Evolutionary conservation across 2,888 invertebrate species (phyloP).

Genomic region (Eucera pruinosa): DNA sequence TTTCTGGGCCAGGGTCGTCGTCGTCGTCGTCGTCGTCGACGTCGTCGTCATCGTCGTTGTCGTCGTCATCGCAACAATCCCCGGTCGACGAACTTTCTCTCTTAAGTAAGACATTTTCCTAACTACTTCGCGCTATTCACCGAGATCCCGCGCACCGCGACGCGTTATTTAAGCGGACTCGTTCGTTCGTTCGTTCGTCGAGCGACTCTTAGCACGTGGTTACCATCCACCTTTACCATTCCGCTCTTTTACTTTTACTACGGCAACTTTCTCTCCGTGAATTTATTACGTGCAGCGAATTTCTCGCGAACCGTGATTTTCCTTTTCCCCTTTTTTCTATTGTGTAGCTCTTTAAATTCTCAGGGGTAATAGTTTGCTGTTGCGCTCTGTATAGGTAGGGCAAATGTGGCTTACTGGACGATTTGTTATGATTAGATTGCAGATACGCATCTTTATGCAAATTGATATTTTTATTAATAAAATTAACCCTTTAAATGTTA

Average conservation of each 20-base stretch:
- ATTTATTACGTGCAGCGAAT: constrained; percentile 42
- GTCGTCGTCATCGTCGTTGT: too few relatives aligned
- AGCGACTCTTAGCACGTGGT: constrained; percentile 50
- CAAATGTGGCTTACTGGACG: too few relatives aligned
- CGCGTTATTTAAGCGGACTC: constrained; percentile 63
- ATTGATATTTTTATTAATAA: too few relatives aligned
- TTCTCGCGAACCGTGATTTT: not conserved
- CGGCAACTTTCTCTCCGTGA: constrained; percentile 39
- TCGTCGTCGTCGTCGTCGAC: constrained; percentile 53
- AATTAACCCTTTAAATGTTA: too few relatives aligned
- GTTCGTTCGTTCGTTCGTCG: constrained; percentile 50
- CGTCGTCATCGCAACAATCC: constrained; percentile 78
- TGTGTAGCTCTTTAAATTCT: not conserved
- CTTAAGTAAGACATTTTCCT: constrained; percentile 75
- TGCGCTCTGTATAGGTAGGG: too few relatives aligned
- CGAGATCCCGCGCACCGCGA: constrained; percentile 44
- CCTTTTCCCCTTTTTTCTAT: not conserved
- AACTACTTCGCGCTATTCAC: constrained; percentile 70
- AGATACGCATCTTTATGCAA: too few relatives aligned
- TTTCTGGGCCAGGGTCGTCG: constrained; percentile 84
- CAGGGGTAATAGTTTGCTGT: too few relatives aligned
- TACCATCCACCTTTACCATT: constrained; percentile 1
- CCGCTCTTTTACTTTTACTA: constrained; percentile 40
- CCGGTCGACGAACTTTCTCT: constrained; percentile 72
- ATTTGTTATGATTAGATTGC: too few relatives aligned